Evolutionary conservation across 2,888 invertebrate genomes (phyloP), one percentile per base, ranked within the genome.

Genomic region (Agrilus mali): DNA sequence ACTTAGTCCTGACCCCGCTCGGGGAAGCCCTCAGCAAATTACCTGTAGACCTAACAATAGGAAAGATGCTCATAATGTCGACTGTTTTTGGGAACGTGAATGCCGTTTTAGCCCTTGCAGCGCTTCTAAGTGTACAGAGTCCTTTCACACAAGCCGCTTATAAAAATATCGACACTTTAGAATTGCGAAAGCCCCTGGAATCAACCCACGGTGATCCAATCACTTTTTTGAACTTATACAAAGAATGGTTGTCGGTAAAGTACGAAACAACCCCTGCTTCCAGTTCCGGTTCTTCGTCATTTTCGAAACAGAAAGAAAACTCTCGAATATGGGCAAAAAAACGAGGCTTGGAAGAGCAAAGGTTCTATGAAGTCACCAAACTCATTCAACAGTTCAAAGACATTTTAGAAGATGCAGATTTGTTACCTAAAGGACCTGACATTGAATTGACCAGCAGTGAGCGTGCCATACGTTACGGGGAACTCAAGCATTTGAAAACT

Each of bases 171-270:
- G 87, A 90, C 41, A 86, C 86, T 54, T 82, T 86, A 67, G 86
- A 79, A 35, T 74, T 84, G 1, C 72, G 89, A 34, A 81, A 80
- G 66, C 76, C 79, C 0, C 73, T 95, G 33, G 89, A 95, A 59
- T 94, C 94, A 0, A 88, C 89, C 60, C 93, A 96, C 61, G 98
- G 98, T 0, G 98, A 98, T 64, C 90, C 96, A 0, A 75, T 98
- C 49, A 92, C 92, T 0, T 68, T 96, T 0, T 68, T 98, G 2
- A 87, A 87, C 53, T 75, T 86, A 22, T 93, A 86, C 66, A 82
- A 86, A 59, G 85, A 88, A 50, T 96, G 96, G 96, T 64, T 96
- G 33, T 75, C 80, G 53, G 75, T 86, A 32, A 92, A 92, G 60
- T 72, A 79, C 41, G 71, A 72, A 20, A 55, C 57, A 48, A 60